Conservation (phyloP, 2,888 invertebrate genomes). For the Cosmia trapezina region DNA sequence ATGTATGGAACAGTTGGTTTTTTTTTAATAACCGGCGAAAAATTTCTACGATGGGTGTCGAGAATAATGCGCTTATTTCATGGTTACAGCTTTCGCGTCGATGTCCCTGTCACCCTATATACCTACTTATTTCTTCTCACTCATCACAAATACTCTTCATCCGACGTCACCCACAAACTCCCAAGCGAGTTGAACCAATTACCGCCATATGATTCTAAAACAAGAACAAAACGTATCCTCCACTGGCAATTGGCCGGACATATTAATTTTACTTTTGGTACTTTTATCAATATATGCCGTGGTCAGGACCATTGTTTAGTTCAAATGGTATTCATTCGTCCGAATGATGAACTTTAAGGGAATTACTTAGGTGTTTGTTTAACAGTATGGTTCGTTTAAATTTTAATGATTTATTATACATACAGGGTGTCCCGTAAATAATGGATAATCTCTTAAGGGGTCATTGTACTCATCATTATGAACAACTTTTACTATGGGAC, state of each 20-base stretch:
- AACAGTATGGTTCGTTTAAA: neutral
- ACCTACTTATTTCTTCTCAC: too few relatives aligned
- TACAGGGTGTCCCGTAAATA: too few relatives aligned
- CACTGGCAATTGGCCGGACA: conserved; percentile 55
- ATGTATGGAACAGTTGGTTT: too few relatives aligned
- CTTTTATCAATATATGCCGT: conserved; percentile 34
- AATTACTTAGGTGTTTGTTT: neutral
- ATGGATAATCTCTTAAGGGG: too few relatives aligned
- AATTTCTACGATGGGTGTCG: too few relatives aligned
- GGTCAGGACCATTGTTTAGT: conserved; percentile 18
- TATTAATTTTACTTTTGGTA: conserved; percentile 35
- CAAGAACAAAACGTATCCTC: conserved; percentile 26
- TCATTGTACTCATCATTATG: too few relatives aligned
- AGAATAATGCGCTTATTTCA: too few relatives aligned
- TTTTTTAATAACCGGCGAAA: too few relatives aligned
- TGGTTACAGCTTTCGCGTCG: too few relatives aligned
- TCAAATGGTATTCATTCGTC: conserved; percentile 20
- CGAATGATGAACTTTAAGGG: neutral
- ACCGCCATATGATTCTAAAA: conserved; percentile 26
- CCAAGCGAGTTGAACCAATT: neutral
- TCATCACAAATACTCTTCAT: neutral
- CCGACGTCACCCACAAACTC: neutral
- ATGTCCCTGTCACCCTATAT: too few relatives aligned
- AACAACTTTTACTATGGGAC: too few relatives aligned
- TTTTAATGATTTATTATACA: too few relatives aligned